phyloP scores from a whole-genome alignment of 2,113 vertebrate genomes.

The Hirundichthys speculiger region DNA sequence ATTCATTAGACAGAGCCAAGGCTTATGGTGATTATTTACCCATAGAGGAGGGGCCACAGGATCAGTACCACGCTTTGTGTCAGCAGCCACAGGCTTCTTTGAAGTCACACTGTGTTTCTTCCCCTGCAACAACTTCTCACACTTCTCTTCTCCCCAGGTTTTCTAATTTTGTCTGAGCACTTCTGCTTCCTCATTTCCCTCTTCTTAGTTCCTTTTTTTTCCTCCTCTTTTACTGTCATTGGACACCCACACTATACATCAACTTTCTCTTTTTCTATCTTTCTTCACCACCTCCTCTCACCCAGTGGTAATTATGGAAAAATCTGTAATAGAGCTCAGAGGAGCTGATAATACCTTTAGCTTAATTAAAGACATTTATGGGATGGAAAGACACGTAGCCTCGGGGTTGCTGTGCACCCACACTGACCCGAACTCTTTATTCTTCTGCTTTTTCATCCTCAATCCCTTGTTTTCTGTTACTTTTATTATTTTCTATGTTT shows the following conservation, averaged over 20 bases:
- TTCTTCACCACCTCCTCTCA: slow-evolving; percentile 64
- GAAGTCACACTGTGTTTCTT: slow-evolving; percentile 56
- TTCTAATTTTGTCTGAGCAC: slow-evolving; percentile 47
- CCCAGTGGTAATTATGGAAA: slow-evolving; percentile 81
- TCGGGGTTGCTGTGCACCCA: slow-evolving; percentile 69
- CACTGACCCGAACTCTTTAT: slow-evolving; percentile 68
- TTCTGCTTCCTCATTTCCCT: slow-evolving; percentile 33
- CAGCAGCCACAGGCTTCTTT: slow-evolving; percentile 64
- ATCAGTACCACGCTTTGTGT: slow-evolving; percentile 55
- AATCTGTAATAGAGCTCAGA: slow-evolving; percentile 79
- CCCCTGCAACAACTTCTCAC: slow-evolving; percentile 40
- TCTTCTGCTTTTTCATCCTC: slow-evolving; percentile 56
- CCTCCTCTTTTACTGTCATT: slow-evolving; percentile 54
- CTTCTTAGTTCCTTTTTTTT: slow-evolving; percentile 14
- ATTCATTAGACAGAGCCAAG: slow-evolving; percentile 72
- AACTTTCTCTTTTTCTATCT: slow-evolving; percentile 48
- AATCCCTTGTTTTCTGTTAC: slow-evolving; percentile 43
- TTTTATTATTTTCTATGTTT: slow-evolving; percentile 56
- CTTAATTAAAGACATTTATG: slow-evolving; percentile 84
- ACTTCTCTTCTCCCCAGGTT: slow-evolving; percentile 37
- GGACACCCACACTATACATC: slow-evolving; percentile 67
- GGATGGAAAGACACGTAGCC: slow-evolving; percentile 81
- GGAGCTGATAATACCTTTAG: slow-evolving; percentile 81
- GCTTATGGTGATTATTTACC: slow-evolving; percentile 78
- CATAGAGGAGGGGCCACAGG: slow-evolving; percentile 58